Percentiles rank a stretch among this genome's conserved stretches.
These are phyloP conservation scores for Erethizon dorsatum DNA, from an alignment of 2,797 vertebrate species.

Conservation along the genomic window DNA sequence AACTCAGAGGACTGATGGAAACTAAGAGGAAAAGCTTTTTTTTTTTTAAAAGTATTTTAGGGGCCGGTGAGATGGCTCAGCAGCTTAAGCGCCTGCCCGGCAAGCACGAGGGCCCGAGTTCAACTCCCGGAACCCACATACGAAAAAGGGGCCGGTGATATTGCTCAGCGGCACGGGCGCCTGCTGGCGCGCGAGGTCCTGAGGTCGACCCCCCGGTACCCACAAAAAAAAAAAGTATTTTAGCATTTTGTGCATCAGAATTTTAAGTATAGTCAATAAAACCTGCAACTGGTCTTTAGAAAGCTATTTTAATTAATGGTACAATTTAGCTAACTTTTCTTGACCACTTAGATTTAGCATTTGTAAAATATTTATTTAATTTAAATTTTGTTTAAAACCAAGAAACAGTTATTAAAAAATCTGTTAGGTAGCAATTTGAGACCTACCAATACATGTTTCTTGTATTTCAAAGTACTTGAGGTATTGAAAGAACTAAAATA, in stretches of 20 bases:
- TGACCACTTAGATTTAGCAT: slow-evolving; percentile 33
- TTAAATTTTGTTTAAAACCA: slow-evolving; percentile 40
- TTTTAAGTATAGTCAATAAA: slow-evolving; percentile 18
- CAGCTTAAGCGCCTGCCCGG: no score
- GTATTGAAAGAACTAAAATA: slow-evolving; percentile 23
- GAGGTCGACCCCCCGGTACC: no score
- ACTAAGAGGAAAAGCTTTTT: slow-evolving; percentile 23
- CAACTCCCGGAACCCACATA: no score
- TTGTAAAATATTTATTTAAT: slow-evolving; percentile 49
- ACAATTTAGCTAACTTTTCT: neutral
- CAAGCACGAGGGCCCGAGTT: no score
- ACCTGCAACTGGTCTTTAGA: slow-evolving; percentile 30
- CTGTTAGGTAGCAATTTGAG: slow-evolving; percentile 10
- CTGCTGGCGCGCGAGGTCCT: no score
- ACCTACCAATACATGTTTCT: neutral
- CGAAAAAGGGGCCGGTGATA: no score
- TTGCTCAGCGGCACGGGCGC: no score
- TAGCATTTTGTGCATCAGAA: slow-evolving; percentile 24
- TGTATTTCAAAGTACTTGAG: slow-evolving; percentile 20
- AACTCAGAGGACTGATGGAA: slow-evolving; percentile 69
- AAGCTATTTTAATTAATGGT: slow-evolving; percentile 52
- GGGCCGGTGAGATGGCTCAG: no score
- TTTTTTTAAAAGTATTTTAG: neutral
- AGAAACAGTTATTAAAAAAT: slow-evolving; percentile 43
- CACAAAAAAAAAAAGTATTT: neutral